Percentiles rank a stretch among this genome's conserved stretches.
Evolutionary conservation across 2,888 invertebrate genomes (phyloP).

Genomic region (Dynastes maya): DNA sequence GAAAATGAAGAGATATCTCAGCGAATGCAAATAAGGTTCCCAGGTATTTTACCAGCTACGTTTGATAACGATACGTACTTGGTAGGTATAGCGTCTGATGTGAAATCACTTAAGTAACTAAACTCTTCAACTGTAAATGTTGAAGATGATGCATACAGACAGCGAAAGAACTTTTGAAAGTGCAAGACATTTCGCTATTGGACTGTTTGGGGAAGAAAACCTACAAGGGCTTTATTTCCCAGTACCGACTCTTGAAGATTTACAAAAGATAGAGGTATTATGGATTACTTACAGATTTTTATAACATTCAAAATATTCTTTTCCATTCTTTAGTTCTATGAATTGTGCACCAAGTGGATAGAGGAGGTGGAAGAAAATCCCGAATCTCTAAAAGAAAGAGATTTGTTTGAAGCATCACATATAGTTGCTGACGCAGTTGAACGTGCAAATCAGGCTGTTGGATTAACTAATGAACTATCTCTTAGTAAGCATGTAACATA

Average conservation of each 20-base stretch:
- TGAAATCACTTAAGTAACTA: neutral
- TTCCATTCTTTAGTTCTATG: conserved; percentile 42
- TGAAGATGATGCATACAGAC: conserved; percentile 82
- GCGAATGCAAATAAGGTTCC: conserved; percentile 81
- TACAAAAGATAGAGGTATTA: conserved; percentile 65
- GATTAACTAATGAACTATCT: conserved; percentile 31
- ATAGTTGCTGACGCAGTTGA: conserved; percentile 16
- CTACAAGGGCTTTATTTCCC: conserved; percentile 78
- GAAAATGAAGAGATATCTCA: conserved; percentile 81
- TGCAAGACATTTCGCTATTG: conserved; percentile 82
- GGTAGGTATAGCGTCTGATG: conserved; percentile 39
- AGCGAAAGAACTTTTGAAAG: conserved; percentile 85
- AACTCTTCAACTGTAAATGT: conserved; percentile 51
- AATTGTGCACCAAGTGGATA: conserved; percentile 45
- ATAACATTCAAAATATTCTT: neutral
- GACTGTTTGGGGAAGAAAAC: conserved; percentile 80
- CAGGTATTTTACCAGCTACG: conserved; percentile 73
- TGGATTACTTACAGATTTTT: conserved; percentile 25
- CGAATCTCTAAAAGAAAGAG: conserved; percentile 36
- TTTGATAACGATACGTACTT: conserved; percentile 75
- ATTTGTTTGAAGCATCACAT: conserved; percentile 31
- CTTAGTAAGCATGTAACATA: conserved; percentile 21
- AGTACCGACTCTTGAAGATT: conserved; percentile 73
- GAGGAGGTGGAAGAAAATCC: conserved; percentile 41
- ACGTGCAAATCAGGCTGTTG: conserved; percentile 19